Conservation (phyloP, 2,113 vertebrate genomes). For the Megaptera novaeangliae region DNA sequence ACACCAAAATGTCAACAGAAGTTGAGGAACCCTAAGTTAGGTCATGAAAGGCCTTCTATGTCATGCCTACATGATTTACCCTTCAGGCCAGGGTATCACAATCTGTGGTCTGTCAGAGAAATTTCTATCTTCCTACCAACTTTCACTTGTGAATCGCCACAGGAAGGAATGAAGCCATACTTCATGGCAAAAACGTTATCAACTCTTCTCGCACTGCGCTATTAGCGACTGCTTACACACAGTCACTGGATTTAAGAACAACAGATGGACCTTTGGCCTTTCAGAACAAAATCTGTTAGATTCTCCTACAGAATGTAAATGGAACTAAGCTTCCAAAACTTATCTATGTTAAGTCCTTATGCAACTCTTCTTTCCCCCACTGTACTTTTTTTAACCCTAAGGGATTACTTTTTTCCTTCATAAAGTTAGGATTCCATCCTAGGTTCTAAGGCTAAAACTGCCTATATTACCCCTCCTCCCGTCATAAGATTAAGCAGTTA, state of each 20-base stretch:
- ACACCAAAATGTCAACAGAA: background rate
- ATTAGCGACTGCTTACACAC: background rate
- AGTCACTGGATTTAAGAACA: background rate
- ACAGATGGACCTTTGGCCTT: background rate
- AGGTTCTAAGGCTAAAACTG: background rate
- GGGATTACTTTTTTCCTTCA: background rate
- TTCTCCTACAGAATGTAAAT: background rate
- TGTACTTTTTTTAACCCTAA: background rate
- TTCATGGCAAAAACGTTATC: background rate
- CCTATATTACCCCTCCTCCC: background rate
- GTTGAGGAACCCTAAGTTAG: background rate
- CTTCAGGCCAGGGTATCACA: background rate
- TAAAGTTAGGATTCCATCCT: background rate
- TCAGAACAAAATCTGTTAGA: background rate
- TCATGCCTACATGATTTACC: background rate
- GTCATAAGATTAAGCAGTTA: background rate
- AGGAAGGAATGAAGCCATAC: background rate
- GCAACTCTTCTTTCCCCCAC: background rate
- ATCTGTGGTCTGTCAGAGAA: background rate
- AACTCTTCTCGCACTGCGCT: background rate
- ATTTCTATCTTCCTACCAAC: background rate
- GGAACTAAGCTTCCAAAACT: background rate
- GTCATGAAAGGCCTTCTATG: background rate
- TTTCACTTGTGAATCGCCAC: background rate
- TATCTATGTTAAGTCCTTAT: background rate